Percentiles rank a stretch among this genome's conserved stretches.
phyloP scores from a whole-genome alignment of 2,797 vertebrate genomes.

The Pogoniulus pusillus region DNA sequence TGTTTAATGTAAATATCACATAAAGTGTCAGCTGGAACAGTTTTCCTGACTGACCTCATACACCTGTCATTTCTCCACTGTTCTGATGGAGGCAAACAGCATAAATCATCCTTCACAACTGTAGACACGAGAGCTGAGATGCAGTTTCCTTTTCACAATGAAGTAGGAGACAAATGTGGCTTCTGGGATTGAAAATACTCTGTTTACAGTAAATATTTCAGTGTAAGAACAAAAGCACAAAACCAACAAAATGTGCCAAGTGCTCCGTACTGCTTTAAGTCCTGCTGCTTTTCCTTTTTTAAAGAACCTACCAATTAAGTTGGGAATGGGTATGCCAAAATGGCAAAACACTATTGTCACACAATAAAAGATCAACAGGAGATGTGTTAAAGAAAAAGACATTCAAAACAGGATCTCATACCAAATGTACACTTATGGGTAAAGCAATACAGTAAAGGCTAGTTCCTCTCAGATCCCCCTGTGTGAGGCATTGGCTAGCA shows the following conservation, averaged over 20 bases:
- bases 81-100: slow-evolving; percentile 11
- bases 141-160: background rate
- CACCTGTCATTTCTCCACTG: background rate
- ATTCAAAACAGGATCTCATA: background rate
- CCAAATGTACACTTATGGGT: background rate
- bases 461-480: background rate
- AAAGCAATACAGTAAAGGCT: background rate
- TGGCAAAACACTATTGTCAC: background rate
- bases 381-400: background rate
- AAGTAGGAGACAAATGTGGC: background rate
- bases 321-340: background rate
- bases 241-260: background rate
- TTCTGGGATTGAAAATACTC: background rate
- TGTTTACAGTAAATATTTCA: slow-evolving; percentile 41
- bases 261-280: background rate
- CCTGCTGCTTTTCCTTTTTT: background rate
- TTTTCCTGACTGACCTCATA: slow-evolving; percentile 22
- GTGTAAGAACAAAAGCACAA: slow-evolving; percentile 8
- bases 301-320: background rate
- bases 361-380: background rate
- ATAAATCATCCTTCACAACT: background rate
- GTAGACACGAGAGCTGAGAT: background rate
- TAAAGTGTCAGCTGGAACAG: slow-evolving; percentile 12
- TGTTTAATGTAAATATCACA: background rate
- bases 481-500: background rate